Base-by-base conservation (phyloP, 2,888 invertebrate species). In the Lapara coniferarum region DNA sequence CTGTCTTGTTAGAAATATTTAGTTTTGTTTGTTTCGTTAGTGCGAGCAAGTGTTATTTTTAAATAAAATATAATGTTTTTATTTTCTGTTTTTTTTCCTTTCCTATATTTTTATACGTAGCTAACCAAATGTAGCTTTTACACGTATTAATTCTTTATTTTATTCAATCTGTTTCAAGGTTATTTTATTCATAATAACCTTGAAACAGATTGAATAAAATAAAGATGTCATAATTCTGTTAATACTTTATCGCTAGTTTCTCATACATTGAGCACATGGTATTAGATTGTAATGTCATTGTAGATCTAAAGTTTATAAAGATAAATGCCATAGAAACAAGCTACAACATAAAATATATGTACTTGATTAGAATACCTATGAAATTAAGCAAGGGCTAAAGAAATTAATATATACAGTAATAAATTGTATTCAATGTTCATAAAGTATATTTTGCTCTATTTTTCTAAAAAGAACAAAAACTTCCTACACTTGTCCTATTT, bases 11-110 rank as follows among this genome's bases (percentile, higher is more conserved):
- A 93, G 91, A 90, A 86, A 85, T 90, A 92, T 90, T 92, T 92
- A 92, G 92, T 91, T 89, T 89, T 82, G 83, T 85, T 88, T 87
- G 87, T 89, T 87, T 86, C 81, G 75, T 74, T 83, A 84, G 80
- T 77, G 78, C 82, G 75, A 89, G 89, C 89, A 87, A 63, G 86
- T 90, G 93, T 93, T 93, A 92, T 90, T 92, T 88, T 90, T 89
- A 89, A 89, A 89, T 88, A 89, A 88, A 87, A 73, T 73, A 71
- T 85, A 83, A 85, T 82, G 83, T 87, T 86, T 85, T 77, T 82
- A 81, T 69, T 71, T 75, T 67, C 37, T 72, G 25, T 70, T 69
- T 78, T 79, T 74, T 78, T 67, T 76, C 69, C 68, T 63, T n/a
- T 52, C 37, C 37, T 37, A 12, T 70, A 13, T 56, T 49, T 1